These are phyloP conservation scores for Laticauda colubrina DNA, from an alignment of 2,113 vertebrate genomes.

Conservation along the genomic window DNA sequence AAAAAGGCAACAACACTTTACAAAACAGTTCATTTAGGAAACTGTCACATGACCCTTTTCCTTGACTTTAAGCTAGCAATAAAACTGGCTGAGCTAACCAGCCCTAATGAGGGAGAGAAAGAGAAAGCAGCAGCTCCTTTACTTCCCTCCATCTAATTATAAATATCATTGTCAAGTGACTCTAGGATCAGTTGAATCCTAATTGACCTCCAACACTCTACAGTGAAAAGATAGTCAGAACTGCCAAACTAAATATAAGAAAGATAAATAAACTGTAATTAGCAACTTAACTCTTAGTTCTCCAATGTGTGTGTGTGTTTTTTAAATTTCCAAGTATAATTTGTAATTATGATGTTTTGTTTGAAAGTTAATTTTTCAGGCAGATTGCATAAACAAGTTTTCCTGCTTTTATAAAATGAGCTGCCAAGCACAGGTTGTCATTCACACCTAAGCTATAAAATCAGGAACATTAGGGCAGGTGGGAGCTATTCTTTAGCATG, in stretches of 20 bases:
- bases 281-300: slow-evolving; percentile 48
- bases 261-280: slow-evolving; percentile 39
- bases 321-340: background rate
- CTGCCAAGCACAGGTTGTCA: slow-evolving; percentile 22
- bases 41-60: slow-evolving; percentile 56
- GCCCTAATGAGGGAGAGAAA: slow-evolving; percentile 59
- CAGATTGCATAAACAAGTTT: slow-evolving; percentile 28
- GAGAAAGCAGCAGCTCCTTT: slow-evolving; percentile 50
- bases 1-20: slow-evolving; percentile 51
- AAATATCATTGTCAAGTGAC: slow-evolving; percentile 52
- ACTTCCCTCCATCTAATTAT: slow-evolving; percentile 54
- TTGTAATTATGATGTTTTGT: slow-evolving; percentile 34
- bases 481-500: background rate
- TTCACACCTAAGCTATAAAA: slow-evolving; percentile 30
- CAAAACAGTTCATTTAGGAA: slow-evolving; percentile 57
- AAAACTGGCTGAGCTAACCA: slow-evolving; percentile 49
- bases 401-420: slow-evolving; percentile 30
- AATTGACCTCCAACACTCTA: slow-evolving; percentile 48
- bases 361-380: slow-evolving; percentile 13
- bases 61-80: slow-evolving; percentile 65
- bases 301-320: slow-evolving; percentile 29
- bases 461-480: background rate
- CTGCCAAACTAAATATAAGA: slow-evolving; percentile 49
- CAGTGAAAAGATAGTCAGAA: slow-evolving; percentile 41
- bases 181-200: slow-evolving; percentile 52